Evolutionary conservation across 2,888 invertebrate genomes (phyloP).

Genomic region (Philaethria dido): DNA sequence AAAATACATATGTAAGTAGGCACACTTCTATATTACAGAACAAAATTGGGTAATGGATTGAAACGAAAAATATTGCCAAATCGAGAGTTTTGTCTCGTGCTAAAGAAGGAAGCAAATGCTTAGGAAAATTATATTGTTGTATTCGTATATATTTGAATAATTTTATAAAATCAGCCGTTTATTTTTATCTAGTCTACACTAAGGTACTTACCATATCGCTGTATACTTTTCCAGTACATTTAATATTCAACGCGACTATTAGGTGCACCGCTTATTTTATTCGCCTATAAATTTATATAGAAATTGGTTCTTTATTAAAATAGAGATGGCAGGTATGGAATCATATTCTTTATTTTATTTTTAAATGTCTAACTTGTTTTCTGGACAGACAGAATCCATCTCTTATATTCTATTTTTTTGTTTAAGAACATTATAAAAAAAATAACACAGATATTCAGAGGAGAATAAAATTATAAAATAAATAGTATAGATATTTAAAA

Average conservation of each 20-base stretch:
- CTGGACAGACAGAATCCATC: not conserved
- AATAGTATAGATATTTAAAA: not conserved
- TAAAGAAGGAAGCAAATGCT: constrained; percentile 30
- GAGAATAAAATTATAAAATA: not conserved
- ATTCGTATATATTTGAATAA: not conserved
- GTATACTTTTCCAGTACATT: constrained; percentile 8
- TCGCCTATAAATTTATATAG: not conserved
- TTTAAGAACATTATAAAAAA: no score
- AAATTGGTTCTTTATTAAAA: not conserved
- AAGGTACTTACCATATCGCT: constrained; percentile 14
- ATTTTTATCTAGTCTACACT: constrained; percentile 4
- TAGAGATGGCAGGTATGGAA: not conserved
- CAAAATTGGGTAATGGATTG: constrained; percentile 38
- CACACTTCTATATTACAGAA: constrained; percentile 19
- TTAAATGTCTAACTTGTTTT: not conserved
- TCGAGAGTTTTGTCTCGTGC: constrained; percentile 25
- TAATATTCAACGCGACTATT: constrained; percentile 43
- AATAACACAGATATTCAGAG: no score
- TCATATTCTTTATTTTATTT: not conserved
- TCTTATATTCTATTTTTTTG: not conserved
- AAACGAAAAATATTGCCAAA: constrained; percentile 34
- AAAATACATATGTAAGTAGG: constrained; percentile 26
- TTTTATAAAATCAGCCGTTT: not conserved
- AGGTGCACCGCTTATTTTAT: constrained; percentile 21
- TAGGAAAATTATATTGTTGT: not conserved